These are phyloP conservation scores for Rhopalosiphum maidis DNA, from an alignment of 1,140 invertebrate genomes.

Conservation along the genomic window DNA sequence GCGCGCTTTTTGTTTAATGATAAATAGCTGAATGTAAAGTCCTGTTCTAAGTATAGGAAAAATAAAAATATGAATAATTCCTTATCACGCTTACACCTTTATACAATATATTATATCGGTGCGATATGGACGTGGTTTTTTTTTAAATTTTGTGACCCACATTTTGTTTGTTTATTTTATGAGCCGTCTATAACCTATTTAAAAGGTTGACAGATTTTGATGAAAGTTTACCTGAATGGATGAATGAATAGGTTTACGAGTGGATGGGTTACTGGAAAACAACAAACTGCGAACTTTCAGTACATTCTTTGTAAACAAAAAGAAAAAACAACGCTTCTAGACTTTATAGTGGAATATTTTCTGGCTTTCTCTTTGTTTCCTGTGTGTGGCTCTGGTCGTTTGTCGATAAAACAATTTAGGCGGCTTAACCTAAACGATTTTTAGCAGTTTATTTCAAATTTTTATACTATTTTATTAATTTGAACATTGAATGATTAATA, in stretches of 20 bases:
- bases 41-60: background rate
- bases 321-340: background rate
- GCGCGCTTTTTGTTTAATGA: background rate
- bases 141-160: background rate
- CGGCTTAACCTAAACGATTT: background rate
- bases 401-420: background rate
- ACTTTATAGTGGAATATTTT: slow-evolving; percentile 2
- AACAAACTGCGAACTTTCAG: slow-evolving; percentile 16
- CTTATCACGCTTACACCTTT: background rate
- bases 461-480: background rate
- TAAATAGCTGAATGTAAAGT: background rate
- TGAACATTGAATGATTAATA: background rate
- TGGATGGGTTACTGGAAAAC: slow-evolving; percentile 12
- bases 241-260: background rate
- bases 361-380: background rate
- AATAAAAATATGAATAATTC: background rate
- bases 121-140: background rate
- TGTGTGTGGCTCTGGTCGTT: background rate
- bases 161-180: slow-evolving; percentile 35
- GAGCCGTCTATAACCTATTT: background rate
- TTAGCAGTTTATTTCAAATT: background rate
- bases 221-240: background rate
- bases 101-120: background rate
- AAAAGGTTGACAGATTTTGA: background rate
- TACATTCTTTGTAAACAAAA: background rate